Evolutionary conservation across 23 tunicate genomes (phyloP).

Genomic region (Halocynthia roretzi): DNA sequence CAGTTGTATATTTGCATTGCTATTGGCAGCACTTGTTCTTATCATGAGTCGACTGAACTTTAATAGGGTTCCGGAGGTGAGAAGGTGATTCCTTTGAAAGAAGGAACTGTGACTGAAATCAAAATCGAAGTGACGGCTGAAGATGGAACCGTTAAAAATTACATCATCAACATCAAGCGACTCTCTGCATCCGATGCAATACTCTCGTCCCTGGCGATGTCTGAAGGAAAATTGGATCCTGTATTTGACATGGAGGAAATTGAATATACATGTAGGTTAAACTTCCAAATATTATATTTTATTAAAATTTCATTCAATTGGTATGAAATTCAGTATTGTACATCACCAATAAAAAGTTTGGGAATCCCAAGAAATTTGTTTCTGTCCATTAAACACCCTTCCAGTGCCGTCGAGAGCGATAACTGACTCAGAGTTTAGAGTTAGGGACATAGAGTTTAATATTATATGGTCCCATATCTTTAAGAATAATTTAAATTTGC

Average conservation of each 20-base stretch:
- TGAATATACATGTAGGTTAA: constrained; percentile 62
- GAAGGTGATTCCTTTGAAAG: constrained; percentile 56
- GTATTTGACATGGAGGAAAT: constrained; percentile 44
- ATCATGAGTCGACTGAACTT: neutral
- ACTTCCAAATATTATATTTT: neutral
- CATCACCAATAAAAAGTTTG: no score
- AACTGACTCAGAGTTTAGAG: no score
- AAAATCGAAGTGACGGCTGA: constrained; percentile 91
- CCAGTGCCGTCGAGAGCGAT: no score
- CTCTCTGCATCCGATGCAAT: constrained; percentile 90
- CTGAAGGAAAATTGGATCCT: constrained; percentile 65
- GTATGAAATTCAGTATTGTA: no score
- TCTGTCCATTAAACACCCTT: no score
- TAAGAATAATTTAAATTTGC: neutral
- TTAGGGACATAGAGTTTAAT: no score
- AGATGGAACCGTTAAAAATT: constrained; percentile 87
- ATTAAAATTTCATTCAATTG: neutral
- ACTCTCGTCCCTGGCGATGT: constrained; percentile 29
- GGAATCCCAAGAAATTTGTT: no score
- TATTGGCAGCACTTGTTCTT: neutral
- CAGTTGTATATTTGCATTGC: neutral
- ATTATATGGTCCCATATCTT: no score
- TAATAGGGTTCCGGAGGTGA: constrained; percentile 81
- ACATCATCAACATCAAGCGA: constrained; percentile 52
- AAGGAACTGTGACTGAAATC: constrained; percentile 71